phyloP scores from a whole-genome alignment of 2,113 vertebrate species.

The Brevimyrus niger region DNA sequence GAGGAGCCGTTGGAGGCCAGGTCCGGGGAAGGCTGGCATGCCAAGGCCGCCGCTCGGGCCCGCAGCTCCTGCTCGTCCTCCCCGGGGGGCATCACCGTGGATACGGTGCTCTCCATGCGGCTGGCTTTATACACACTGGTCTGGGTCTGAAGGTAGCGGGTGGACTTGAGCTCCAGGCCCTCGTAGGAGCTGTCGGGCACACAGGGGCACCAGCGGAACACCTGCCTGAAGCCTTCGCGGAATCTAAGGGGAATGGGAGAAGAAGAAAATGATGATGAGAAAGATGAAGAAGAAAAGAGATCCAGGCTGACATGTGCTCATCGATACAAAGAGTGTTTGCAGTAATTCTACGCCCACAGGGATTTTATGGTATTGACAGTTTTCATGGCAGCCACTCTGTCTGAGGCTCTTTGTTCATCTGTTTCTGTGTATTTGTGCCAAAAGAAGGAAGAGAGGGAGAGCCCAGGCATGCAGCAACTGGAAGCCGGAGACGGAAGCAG shows the following conservation, averaged over 20 bases:
- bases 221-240: constrained; percentile 86
- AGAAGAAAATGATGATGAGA: background rate
- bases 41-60: constrained; percentile 31
- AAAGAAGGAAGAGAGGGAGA: background rate
- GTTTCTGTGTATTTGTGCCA: background rate
- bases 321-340: background rate
- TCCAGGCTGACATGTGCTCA: background rate
- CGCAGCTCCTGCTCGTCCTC: constrained; percentile 36
- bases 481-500: background rate
- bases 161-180: constrained; percentile 88
- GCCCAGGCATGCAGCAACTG: background rate
- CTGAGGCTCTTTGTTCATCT: background rate
- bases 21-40: constrained; percentile 66
- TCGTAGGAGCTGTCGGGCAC: constrained; percentile 66
- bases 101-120: constrained; percentile 80
- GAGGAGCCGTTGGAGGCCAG: constrained; percentile 80
- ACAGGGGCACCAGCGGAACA: constrained; percentile 83
- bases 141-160: constrained; percentile 79
- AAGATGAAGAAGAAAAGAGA: background rate
- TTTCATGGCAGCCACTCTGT: background rate
- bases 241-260: constrained; percentile 62
- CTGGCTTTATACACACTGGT: constrained; percentile 86
- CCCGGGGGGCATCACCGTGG: constrained; percentile 54
- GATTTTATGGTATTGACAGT: background rate
- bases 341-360: background rate